Percentiles rank a stretch among this genome's conserved stretches.
Conservation (phyloP, 2,113 vertebrate species). For the Gymnorhina tibicen region DNA sequence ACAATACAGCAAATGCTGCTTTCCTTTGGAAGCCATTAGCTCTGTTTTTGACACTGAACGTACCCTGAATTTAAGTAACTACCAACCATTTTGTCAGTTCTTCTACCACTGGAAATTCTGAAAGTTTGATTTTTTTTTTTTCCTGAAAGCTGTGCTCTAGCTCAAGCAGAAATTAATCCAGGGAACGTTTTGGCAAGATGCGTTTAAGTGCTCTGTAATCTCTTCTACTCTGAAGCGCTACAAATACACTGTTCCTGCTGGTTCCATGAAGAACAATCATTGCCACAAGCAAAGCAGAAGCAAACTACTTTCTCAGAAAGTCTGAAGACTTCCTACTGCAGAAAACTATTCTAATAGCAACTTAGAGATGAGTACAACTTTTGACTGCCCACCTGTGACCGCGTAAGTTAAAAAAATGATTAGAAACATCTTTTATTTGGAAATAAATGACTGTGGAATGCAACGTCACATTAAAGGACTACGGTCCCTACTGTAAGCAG, state of each 20-base stretch:
- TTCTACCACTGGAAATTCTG: background rate
- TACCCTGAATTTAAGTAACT: background rate
- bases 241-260: background rate
- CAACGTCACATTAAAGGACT: background rate
- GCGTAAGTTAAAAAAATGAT: background rate
- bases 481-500: rapidly evolving
- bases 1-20: background rate
- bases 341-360: background rate
- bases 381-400: background rate
- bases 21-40: background rate
- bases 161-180: background rate
- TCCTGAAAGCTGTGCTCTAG: background rate
- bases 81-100: background rate
- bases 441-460: background rate
- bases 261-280: background rate
- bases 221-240: background rate
- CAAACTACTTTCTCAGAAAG: background rate
- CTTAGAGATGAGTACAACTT: background rate
- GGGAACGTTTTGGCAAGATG: background rate
- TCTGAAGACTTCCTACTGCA: background rate
- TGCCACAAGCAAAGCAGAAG: background rate
- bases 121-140: background rate
- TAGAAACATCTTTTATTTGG: background rate
- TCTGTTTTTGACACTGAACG: background rate
- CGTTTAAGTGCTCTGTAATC: background rate